Conservation (phyloP, 2,797 vertebrate genomes). For the Cirrhinus mrigala region DNA sequence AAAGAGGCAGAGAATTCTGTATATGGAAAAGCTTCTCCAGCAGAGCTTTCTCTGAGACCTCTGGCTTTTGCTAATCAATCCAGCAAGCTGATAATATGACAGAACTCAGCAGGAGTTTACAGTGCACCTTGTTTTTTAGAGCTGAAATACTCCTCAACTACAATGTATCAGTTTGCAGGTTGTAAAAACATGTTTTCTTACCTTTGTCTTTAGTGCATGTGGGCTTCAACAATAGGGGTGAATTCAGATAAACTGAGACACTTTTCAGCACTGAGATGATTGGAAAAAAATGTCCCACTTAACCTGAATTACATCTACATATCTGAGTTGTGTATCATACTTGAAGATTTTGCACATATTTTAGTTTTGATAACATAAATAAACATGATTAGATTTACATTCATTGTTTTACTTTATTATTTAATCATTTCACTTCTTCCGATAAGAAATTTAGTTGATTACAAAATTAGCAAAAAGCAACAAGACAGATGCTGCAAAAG, state of each 20-base stretch:
- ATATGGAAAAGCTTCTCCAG: neutral
- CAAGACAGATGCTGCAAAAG: too few relatives aligned
- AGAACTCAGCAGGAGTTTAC: neutral
- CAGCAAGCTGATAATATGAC: neutral
- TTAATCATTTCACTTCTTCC: too few relatives aligned
- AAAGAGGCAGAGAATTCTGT: slow-evolving; percentile 27
- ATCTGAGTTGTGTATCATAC: too few relatives aligned
- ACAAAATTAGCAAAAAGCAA: too few relatives aligned
- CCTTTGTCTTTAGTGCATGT: neutral
- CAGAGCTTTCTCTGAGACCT: neutral
- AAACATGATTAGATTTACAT: too few relatives aligned
- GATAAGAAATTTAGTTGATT: too few relatives aligned
- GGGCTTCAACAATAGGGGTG: neutral
- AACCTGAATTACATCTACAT: too few relatives aligned
- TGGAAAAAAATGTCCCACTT: neutral
- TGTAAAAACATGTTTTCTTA: neutral
- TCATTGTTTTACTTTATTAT: too few relatives aligned
- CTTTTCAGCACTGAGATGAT: neutral
- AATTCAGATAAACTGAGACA: neutral
- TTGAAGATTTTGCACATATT: too few relatives aligned
- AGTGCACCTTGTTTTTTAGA: neutral
- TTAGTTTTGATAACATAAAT: too few relatives aligned
- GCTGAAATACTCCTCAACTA: neutral
- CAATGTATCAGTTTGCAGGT: neutral
- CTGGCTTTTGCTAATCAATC: slow-evolving; percentile 20